Conservation (phyloP, 2,888 invertebrate genomes). For the Oscheius sp. region DNA sequence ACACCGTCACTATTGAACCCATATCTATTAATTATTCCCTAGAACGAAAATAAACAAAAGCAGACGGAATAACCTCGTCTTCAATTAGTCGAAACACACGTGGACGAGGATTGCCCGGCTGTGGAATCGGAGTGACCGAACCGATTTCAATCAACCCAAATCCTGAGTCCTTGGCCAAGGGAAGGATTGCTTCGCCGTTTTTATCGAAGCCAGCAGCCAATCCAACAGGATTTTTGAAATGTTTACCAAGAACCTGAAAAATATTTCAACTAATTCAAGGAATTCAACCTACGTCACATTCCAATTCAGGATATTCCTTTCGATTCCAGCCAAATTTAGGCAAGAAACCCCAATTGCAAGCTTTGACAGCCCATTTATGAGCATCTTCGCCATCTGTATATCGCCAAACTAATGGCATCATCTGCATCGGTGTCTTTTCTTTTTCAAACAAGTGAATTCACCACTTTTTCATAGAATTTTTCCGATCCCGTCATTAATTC, state of each 20-base stretch:
- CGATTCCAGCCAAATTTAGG: constrained; percentile 63
- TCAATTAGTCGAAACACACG: constrained; percentile 88
- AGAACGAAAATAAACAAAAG: constrained; percentile 6
- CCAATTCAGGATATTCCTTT: constrained; percentile 66
- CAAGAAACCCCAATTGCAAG: constrained; percentile 65
- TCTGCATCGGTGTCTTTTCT: constrained; percentile 34
- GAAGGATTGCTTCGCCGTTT: constrained; percentile 80
- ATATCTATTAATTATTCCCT: constrained; percentile 77
- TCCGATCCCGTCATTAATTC: constrained; percentile 64
- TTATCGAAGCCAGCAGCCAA: constrained; percentile 99
- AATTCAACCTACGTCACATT: constrained; percentile 45
- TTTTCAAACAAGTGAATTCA: too few relatives aligned
- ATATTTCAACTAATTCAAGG: background rate
- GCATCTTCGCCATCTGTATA: constrained; percentile 67
- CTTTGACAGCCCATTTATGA: constrained; percentile 62
- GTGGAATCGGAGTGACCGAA: constrained; percentile 88
- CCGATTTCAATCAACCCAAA: constrained; percentile 97
- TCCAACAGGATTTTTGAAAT: constrained; percentile 88
- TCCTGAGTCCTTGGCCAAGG: constrained; percentile 83
- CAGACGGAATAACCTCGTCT: constrained; percentile 86
- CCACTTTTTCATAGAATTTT: constrained; percentile 64
- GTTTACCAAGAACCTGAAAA: constrained; percentile 72
- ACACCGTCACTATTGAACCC: constrained; percentile 97
- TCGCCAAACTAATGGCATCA: constrained; percentile 66
- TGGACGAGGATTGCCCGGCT: constrained; percentile 91